phyloP scores from a whole-genome alignment of 2,888 invertebrate species.

The Agriotes lineatus region DNA sequence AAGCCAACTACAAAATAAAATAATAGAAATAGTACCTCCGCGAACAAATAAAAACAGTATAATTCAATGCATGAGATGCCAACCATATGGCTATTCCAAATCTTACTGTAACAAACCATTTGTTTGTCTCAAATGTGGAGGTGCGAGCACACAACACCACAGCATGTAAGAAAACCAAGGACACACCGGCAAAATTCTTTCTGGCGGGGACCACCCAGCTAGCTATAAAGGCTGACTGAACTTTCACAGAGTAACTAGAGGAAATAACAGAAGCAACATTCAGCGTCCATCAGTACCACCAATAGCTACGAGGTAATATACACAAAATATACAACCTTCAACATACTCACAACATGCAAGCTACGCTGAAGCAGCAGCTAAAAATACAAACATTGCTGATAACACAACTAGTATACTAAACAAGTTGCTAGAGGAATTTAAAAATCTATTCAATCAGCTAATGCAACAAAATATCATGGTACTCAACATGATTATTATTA shows the following conservation, averaged over 20 bases:
- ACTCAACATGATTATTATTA: background rate
- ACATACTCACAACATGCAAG: background rate
- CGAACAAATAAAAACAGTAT: no score
- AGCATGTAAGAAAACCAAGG: no score
- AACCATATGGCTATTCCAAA: no score
- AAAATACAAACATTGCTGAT: background rate
- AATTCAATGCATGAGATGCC: no score
- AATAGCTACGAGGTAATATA: background rate
- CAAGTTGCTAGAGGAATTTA: constrained; percentile 1
- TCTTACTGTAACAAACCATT: no score
- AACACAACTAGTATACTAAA: background rate
- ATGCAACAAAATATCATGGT: constrained; percentile 2
- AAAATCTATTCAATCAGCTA: background rate
- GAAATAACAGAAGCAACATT: background rate
- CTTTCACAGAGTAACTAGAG: background rate
- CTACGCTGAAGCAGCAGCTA: background rate
- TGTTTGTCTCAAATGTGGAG: no score
- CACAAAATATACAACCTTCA: background rate
- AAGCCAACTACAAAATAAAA: no score
- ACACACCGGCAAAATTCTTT: no score
- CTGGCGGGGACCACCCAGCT: no score
- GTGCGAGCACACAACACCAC: no score
- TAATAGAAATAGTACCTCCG: no score
- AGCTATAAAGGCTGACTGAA: no score
- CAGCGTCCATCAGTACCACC: background rate